These are phyloP conservation scores for Philereme transversata DNA, from an alignment of 2,888 invertebrate genomes.

Conservation along the genomic window DNA sequence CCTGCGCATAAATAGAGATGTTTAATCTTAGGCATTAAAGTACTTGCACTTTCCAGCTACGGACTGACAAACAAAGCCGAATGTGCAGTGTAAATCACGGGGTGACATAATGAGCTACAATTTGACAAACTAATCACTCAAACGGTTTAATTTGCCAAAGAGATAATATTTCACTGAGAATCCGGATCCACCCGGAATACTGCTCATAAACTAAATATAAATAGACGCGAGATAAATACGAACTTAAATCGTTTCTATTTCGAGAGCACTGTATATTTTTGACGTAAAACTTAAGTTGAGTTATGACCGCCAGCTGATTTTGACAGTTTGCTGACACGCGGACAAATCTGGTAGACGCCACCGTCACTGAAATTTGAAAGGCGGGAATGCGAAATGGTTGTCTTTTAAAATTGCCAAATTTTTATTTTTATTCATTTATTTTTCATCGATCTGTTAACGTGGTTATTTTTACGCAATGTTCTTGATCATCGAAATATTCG, in stretches of 20 bases:
- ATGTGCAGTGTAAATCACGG: not conserved
- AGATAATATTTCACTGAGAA: conserved; percentile 16
- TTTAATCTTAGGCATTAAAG: no score
- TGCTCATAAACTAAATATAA: conserved; percentile 29
- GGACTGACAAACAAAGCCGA: no score
- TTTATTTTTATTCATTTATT: conserved; percentile 6
- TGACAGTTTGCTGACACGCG: conserved; percentile 50
- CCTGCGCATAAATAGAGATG: no score
- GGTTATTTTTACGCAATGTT: conserved; percentile 15
- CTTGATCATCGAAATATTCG: conserved; percentile 19
- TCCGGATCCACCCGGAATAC: conserved; percentile 23
- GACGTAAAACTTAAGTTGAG: conserved; percentile 48
- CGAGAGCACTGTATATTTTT: conserved; percentile 45
- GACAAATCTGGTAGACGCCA: conserved; percentile 39
- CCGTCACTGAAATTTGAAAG: conserved; percentile 25
- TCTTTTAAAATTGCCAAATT: conserved; percentile 23
- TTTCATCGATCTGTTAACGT: conserved; percentile 25
- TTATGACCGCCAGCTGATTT: conserved; percentile 52
- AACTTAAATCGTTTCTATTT: conserved; percentile 46
- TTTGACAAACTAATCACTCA: conserved; percentile 3
- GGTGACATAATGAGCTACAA: conserved; percentile 4
- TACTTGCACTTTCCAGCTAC: no score
- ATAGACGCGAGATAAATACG: conserved; percentile 47
- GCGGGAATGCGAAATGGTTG: conserved; percentile 33
- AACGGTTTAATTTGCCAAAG: conserved; percentile 17